Conservation (phyloP, 2,113 vertebrate genomes). For the Ursus arctos region DNA sequence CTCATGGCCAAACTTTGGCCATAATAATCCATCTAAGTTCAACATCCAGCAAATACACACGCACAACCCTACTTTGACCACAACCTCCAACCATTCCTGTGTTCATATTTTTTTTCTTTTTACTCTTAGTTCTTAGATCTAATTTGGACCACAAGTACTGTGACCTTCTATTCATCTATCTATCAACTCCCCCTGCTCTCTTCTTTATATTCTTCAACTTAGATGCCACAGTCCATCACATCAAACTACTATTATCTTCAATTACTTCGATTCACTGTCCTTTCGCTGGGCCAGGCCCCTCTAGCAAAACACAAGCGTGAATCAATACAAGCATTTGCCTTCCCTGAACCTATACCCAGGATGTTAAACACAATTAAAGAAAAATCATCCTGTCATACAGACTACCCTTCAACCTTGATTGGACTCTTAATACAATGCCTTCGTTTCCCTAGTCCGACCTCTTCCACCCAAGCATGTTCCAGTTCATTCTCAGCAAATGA, state of each 20-base stretch:
- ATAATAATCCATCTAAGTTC: not conserved
- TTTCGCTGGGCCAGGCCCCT: not conserved
- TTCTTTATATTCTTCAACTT: slow-evolving; percentile 1
- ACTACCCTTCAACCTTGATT: not conserved
- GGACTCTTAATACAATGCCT: not conserved
- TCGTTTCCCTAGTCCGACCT: not conserved
- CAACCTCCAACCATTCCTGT: not conserved
- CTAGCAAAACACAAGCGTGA: not conserved
- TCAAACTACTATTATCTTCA: not conserved
- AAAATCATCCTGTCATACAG: not conserved
- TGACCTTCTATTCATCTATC: not conserved
- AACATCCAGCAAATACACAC: not conserved
- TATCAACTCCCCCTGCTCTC: not conserved
- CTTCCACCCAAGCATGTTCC: not conserved
- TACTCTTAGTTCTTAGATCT: not conserved
- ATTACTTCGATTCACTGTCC: not conserved
- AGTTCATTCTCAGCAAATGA: slow-evolving; percentile 35
- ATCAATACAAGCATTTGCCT: not conserved
- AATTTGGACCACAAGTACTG: not conserved
- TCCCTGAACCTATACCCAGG: not conserved
- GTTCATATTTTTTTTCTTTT: slow-evolving; percentile 15
- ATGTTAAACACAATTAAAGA: not conserved
- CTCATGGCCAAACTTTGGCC: not conserved
- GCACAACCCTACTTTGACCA: not conserved
- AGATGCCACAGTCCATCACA: not conserved